Evolutionary conservation across 2,888 invertebrate genomes (phyloP).

Genomic region (Cantharis rustica): DNA sequence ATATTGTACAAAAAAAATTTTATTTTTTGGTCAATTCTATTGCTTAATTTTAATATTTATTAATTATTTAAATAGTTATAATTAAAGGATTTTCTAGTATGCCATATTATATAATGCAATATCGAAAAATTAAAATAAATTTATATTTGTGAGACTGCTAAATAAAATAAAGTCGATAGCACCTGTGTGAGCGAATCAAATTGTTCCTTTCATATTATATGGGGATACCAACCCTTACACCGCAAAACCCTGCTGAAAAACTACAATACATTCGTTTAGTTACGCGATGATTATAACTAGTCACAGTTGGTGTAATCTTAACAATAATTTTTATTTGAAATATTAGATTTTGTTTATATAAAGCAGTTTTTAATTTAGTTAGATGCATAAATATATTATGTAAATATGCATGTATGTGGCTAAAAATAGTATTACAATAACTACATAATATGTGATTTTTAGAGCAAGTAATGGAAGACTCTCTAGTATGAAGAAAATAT

Average conservation of each 20-base stretch:
- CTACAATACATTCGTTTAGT: constrained; percentile 34
- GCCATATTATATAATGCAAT: not conserved
- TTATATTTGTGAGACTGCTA: not conserved
- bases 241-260: constrained; percentile 11
- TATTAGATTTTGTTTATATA: not conserved
- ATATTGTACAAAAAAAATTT: no score
- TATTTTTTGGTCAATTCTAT: not conserved
- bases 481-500: constrained; percentile 11
- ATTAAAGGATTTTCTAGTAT: not conserved
- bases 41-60: not conserved
- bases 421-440: not conserved
- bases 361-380: not conserved
- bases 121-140: not conserved
- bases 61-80: not conserved
- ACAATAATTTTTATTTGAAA: not conserved
- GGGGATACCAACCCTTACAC: constrained; percentile 17
- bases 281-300: constrained; percentile 37
- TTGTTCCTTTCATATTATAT: constrained; percentile 31
- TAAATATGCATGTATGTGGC: not conserved
- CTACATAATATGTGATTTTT: not conserved
- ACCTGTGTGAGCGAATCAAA: constrained; percentile 44
- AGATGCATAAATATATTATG: no score
- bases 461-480: constrained; percentile 4
- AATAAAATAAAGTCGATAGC: constrained; percentile 21
- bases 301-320: not conserved